Base-by-base conservation (phyloP, 2,797 vertebrate species). In the Sebastes aleutianus region DNA sequence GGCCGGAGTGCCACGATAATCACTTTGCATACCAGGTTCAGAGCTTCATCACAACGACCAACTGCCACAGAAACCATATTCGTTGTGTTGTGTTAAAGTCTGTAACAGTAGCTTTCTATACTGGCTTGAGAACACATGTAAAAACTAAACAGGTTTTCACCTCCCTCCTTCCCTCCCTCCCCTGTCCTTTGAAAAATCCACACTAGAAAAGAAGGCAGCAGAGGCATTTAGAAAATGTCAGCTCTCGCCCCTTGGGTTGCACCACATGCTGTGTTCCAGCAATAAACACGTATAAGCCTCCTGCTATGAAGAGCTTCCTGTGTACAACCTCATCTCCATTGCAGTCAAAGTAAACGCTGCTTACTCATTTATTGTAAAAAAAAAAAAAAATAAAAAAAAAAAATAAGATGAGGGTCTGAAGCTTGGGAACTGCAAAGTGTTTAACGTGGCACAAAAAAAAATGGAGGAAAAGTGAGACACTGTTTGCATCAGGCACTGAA, bases 401-500 rank as follows among this genome's bases (percentile, higher is more conserved):
- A 53, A 61, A 62, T 31, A 74, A 82, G 74, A 86, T 74, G 84
- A 90, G 70, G 80, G 88, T 93, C 91, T 91, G 85, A 92, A 91
- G 84, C 93, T 87, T 86, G 85, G 78, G 73, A 87, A 84, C 84
- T 91, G 93, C 92, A 94, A 96, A 96, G 91, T 74, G 92, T 93
- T 95, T 95, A 96, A 95, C 88, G 85, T 89, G 92, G 90, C 94
- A 94, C 91, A 84, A 91, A 86, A 87, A 82, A 91, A 84, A 91
- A 94, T 90, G 92, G 77, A 93, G 88, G 90, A 93, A 94, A 93
- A 82, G 91, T 92, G 92, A 94, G 88, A 95, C 93, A 94, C 88
- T 92, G 93, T 95, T 95, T 91, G 94, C 90, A 95, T 95, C 95
- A 96, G 94, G 95, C 95, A 96, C 93, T 95, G 93, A 94, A 93